Conservation (phyloP, 2,113 vertebrate species). For the Danio rerio region DNA sequence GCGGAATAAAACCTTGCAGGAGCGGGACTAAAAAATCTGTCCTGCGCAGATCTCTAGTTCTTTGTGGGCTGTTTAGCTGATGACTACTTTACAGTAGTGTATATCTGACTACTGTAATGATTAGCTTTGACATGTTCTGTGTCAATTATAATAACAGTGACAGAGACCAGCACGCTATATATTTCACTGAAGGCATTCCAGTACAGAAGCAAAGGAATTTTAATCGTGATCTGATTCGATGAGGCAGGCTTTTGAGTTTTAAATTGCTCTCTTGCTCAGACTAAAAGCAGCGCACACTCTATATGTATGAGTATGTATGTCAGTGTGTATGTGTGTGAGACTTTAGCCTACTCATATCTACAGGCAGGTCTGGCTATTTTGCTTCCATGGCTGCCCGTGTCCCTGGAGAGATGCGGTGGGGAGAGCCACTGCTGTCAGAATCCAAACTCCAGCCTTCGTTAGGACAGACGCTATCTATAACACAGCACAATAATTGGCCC, state of each 20-base stretch:
- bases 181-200: background rate
- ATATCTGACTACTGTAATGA: slow-evolving; percentile 16
- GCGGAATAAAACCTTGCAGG: no score
- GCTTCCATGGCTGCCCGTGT: slow-evolving; percentile 67
- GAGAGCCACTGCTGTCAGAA: slow-evolving; percentile 72
- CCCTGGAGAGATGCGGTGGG: slow-evolving; percentile 71
- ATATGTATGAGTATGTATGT: slow-evolving; percentile 40
- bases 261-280: slow-evolving; percentile 41
- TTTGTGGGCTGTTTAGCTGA: slow-evolving; percentile 2
- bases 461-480: slow-evolving; percentile 72
- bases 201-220: slow-evolving; percentile 30
- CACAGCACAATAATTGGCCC: slow-evolving; percentile 71
- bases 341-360: slow-evolving; percentile 51
- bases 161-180: background rate
- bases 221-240: slow-evolving; percentile 41
- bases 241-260: slow-evolving; percentile 44
- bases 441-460: slow-evolving; percentile 80
- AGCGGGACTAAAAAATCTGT: no score
- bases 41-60: no score
- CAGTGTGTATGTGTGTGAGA: slow-evolving; percentile 45
- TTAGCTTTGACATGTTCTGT: background rate
- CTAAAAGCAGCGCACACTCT: slow-evolving; percentile 36
- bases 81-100: background rate
- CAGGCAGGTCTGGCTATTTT: slow-evolving; percentile 38
- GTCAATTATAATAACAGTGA: slow-evolving; percentile 23